Evolutionary conservation across 2,113 vertebrate genomes (phyloP), one percentile per base, ranked within the genome.

Genomic region (Lepisosteus osseus): DNA sequence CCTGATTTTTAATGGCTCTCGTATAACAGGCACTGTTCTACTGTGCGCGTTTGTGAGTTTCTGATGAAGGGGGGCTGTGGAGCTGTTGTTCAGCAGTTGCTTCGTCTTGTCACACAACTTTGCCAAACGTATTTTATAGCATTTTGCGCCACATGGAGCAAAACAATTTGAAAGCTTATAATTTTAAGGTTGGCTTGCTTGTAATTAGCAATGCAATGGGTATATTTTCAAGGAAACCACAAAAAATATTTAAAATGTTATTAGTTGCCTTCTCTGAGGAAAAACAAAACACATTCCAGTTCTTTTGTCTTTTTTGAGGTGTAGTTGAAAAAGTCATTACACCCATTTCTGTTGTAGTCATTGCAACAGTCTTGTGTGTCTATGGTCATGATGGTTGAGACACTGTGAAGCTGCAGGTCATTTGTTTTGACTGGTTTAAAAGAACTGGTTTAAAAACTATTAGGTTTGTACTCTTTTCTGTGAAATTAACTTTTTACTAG

Each of bases 121-220:
- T 54, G 6, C n/a, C 45, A 68, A 54, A 13, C 17, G 13, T 11
- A 61, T 14, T 13, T 61, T 11, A 68, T 54, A 7, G 3, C 14
- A 54, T 68, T 68, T 68, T 68, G 17, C 17, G 47, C 47, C n/a
- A 68, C 11, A 54, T 7, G 8, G n/a, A 68, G 47, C 12, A 68
- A 55, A 68, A 14, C 67, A 68, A 11, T 68, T 68, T 68, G 41
- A 54, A 44, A 68, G 42, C 42, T 17, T 54, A 68, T 17, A 2
- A 68, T 54, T n/a, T n/a, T 68, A 40, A 54, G n/a, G 8, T 15
- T 9, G 4, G 7, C 15, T 54, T 54, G 29, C 51, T 54, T 68
- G 43, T 7, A 17, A 68, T 11, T 61, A 56, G 12, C 51, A 68
- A 12, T 41, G 17, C 67, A 54, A 40, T 41, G 59, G 17, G 59